Conservation (phyloP, 2,888 invertebrate genomes). For the Acrobeloides nanus region DNA sequence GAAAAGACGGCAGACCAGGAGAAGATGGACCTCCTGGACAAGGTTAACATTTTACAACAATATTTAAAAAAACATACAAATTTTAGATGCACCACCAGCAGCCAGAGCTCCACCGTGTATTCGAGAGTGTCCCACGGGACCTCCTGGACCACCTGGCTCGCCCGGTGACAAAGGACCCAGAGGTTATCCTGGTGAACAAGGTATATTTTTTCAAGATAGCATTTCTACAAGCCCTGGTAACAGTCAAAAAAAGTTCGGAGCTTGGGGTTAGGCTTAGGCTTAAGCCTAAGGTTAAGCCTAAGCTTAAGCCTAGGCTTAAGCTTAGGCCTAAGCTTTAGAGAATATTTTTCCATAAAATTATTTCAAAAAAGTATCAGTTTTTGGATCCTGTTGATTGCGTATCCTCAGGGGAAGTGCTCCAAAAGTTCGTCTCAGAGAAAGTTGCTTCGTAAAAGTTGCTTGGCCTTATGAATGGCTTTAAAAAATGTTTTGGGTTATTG, state of each 20-base stretch:
- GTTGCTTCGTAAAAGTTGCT: too few relatives aligned
- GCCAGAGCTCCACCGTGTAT: conserved; percentile 27
- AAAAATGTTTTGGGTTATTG: too few relatives aligned
- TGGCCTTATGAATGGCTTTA: too few relatives aligned
- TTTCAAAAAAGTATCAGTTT: conserved; percentile 5
- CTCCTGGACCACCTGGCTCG: conserved; percentile 36
- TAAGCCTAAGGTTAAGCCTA: too few relatives aligned
- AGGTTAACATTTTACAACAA: conserved; percentile 3
- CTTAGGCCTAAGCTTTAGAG: too few relatives aligned
- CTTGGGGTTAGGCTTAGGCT: too few relatives aligned
- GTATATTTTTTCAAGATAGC: conserved; percentile 39
- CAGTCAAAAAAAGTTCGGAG: too few relatives aligned
- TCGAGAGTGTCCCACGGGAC: conserved; percentile 44
- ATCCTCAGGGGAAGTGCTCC: too few relatives aligned
- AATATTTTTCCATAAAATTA: too few relatives aligned
- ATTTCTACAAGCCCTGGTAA: too few relatives aligned
- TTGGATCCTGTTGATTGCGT: neutral
- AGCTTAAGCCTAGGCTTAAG: too few relatives aligned
- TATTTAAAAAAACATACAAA: neutral
- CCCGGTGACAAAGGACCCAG: conserved; percentile 48
- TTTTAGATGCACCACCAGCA: conserved; percentile 29
- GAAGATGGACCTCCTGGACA: conserved; percentile 24
- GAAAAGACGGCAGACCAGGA: conserved; percentile 27
- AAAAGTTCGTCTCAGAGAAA: too few relatives aligned
- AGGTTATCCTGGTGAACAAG: conserved; percentile 48